Evolutionary conservation across 1,140 invertebrate genomes (phyloP), one percentile per base, ranked within the genome.

Genomic region (Myzus persicae): DNA sequence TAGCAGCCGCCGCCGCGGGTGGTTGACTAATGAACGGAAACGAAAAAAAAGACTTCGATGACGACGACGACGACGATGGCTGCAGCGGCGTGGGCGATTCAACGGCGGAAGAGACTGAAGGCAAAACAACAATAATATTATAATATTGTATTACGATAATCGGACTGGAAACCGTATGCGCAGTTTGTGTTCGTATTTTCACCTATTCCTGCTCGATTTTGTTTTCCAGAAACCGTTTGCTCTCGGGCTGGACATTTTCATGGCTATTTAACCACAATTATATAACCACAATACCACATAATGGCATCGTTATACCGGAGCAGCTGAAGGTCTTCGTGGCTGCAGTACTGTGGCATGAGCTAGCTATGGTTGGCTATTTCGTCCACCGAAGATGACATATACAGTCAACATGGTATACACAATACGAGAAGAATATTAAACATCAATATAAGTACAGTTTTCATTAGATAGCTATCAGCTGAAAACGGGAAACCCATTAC

Each of bases 1-100:
- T 40, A 26, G 38, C 24, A 18, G 84, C 42, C 42, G 88, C 88
- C 88, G 51, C 88, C 89, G 89, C 89, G 51, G 89, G 89, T 42
- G 89, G 89, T 90, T 90, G 51, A 90, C 89, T 90, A 90, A 90
- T 90, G 89, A 90, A 90, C 89, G 89, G 89, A 90, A 90, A 90
- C 89, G 89, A 90, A 90, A 90, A 67, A 42, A 59, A 67, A 67
- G 59, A 67, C 59, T 67, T 67, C 87, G 46, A 67, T 54, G 51
- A 90, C 89, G 89, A 51, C 54, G 87, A 22, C 87, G n/a, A 42
- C 87, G 46, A 59, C 89, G 38, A 90, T 40, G 89, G 38, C 40
- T 22, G 51, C 20, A 36, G n/a, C 46, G 20, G 87, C 89, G 89
- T 90, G 89, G 89, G 89, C 89, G 89, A 90, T 40, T 90, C 4